phyloP scores from a whole-genome alignment of 2,113 vertebrate genomes.

The Cyphomyrus discorhynchus region DNA sequence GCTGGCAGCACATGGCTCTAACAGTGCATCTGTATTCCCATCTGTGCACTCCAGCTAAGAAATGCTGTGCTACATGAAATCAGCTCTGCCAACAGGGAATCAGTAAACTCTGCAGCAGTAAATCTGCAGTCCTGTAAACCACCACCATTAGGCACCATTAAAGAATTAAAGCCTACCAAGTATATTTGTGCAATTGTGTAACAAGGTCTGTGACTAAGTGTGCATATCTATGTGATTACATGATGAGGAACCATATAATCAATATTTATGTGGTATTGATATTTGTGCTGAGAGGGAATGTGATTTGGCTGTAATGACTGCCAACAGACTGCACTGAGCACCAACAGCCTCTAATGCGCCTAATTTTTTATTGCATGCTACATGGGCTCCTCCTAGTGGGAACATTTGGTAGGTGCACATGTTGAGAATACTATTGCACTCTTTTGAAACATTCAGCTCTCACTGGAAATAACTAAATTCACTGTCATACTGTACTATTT shows the following conservation, averaged over 20 bases:
- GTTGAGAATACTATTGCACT: neutral
- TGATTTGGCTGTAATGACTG: neutral
- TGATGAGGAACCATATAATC: neutral
- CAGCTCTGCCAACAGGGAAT: neutral
- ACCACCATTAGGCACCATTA: neutral
- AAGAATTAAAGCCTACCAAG: neutral
- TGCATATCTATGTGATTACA: neutral
- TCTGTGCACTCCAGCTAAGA: neutral
- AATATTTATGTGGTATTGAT: neutral
- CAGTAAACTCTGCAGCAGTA: neutral
- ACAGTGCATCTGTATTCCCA: neutral
- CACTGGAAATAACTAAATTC: neutral
- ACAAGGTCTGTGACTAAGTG: neutral
- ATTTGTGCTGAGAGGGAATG: neutral
- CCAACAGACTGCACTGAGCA: neutral
- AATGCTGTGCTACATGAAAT: neutral
- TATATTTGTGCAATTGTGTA: neutral
- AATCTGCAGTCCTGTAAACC: neutral
- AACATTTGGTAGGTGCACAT: neutral
- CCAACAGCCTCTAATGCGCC: neutral
- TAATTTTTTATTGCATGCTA: neutral
- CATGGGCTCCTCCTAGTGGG: slow-evolving; percentile 33
- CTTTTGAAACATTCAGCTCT: neutral
- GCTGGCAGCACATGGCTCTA: neutral
- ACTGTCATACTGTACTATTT: neutral